phyloP scores from a whole-genome alignment of 2,113 vertebrate genomes.

The Eretmochelys imbricata region DNA sequence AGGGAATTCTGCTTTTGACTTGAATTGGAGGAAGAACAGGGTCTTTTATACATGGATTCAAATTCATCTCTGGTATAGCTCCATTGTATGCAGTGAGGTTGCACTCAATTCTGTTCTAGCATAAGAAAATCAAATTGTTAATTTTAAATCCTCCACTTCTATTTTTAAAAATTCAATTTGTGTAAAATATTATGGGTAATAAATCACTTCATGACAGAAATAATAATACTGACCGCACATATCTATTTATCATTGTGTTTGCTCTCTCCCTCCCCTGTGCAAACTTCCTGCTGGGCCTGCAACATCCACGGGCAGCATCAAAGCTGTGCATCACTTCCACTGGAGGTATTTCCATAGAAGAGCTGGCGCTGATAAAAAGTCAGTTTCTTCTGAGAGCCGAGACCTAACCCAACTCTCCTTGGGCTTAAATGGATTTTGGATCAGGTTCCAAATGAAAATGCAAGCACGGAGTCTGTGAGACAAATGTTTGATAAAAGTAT shows the following conservation, averaged over 20 bases:
- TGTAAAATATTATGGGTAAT: slow-evolving; percentile 5
- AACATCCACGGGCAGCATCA: not conserved
- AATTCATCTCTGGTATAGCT: slow-evolving; percentile 4
- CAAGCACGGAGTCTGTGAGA: not conserved
- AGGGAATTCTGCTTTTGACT: not conserved
- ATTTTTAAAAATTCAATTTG: not conserved
- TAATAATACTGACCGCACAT: slow-evolving; percentile 1
- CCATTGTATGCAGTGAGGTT: not conserved
- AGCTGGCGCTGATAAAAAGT: not conserved
- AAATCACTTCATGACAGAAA: slow-evolving; percentile 33
- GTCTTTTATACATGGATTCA: not conserved
- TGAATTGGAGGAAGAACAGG: not conserved
- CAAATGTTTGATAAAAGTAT: not conserved
- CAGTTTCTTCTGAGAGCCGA: not conserved
- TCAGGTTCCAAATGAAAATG: not conserved
- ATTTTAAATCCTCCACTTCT: not conserved
- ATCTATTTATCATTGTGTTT: slow-evolving; percentile 34
- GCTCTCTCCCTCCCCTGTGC: not conserved
- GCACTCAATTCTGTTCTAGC: not conserved
- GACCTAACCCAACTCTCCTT: not conserved
- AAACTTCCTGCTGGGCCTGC: not conserved
- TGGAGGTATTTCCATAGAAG: not conserved
- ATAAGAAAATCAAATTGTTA: slow-evolving; percentile 4
- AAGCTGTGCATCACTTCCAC: not conserved
- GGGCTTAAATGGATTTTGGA: not conserved